Conservation (phyloP, 2,113 vertebrate genomes). For the Neogobius melanostomus region DNA sequence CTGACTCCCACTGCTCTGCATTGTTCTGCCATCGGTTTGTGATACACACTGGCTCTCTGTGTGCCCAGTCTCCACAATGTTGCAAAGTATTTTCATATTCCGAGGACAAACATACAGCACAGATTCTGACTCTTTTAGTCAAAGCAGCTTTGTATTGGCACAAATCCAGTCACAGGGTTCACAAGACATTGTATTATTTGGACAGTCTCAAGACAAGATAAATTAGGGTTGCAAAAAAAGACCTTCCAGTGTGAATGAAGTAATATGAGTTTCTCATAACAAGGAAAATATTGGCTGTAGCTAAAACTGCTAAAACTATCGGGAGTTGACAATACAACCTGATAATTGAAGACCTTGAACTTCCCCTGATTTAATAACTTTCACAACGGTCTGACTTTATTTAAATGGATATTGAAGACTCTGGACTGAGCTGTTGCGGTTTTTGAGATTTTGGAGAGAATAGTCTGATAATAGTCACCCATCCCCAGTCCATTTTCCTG, state of each 20-base stretch:
- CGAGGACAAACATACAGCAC: not conserved
- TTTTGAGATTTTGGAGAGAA: no score
- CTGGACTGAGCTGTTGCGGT: no score
- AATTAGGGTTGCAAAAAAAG: not conserved
- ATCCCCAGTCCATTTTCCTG: no score
- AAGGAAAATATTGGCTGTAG: no score
- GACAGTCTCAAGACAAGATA: not conserved
- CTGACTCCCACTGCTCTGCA: conserved; percentile 58
- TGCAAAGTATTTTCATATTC: conserved; percentile 1
- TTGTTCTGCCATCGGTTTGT: conserved; percentile 34
- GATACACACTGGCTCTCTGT: conserved; percentile 32
- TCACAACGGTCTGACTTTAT: no score
- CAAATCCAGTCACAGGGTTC: not conserved
- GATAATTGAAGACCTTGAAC: no score
- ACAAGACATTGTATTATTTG: not conserved
- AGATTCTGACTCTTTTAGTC: not conserved
- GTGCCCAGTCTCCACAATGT: conserved; percentile 50
- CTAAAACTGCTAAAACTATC: no score
- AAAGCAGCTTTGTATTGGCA: not conserved
- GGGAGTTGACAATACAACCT: no score
- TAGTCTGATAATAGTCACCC: no score
- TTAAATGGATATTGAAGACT: no score
- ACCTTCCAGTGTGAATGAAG: not conserved
- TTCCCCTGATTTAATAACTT: no score
- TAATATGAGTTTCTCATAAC: not conserved